Percentiles rank a stretch among this genome's conserved stretches.
phyloP scores from a whole-genome alignment of 2,888 invertebrate genomes.

The Pollenia griseotomentosa region DNA sequence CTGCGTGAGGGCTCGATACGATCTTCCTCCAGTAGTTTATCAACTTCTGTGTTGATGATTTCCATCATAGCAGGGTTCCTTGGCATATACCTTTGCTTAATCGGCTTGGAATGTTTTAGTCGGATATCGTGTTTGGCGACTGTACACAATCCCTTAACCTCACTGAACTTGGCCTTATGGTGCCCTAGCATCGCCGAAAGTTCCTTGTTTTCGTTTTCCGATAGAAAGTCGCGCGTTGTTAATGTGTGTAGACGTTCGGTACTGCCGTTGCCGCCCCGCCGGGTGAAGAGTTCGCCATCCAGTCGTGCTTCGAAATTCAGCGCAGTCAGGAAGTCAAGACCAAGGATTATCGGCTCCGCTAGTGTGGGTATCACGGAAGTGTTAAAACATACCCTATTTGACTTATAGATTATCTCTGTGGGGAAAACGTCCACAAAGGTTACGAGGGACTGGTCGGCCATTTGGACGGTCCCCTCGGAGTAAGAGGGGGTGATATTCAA shows the following conservation, averaged over 20 bases:
- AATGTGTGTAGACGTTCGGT: neutral
- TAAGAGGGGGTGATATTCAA: too few species aligned
- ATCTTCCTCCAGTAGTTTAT: constrained; percentile 26
- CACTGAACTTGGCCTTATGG: neutral
- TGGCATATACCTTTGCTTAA: constrained; percentile 60
- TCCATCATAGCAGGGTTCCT: constrained; percentile 59
- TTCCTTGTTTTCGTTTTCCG: neutral
- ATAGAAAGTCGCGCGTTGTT: neutral
- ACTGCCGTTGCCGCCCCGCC: too few species aligned
- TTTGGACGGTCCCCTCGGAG: too few species aligned
- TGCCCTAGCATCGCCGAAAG: neutral
- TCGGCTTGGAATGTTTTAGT: constrained; percentile 16
- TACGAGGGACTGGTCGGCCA: too few species aligned
- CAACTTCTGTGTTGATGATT: constrained; percentile 46
- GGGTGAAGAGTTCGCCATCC: neutral
- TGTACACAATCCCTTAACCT: neutral
- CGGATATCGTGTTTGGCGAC: constrained; percentile 3
- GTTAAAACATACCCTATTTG: too few species aligned
- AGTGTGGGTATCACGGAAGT: constrained; percentile 1
- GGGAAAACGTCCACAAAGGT: too few species aligned
- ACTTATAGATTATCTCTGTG: too few species aligned
- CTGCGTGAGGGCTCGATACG: constrained; percentile 58
- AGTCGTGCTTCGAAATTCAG: neutral
- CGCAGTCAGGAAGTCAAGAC: neutral
- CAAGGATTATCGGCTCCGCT: neutral